These are phyloP conservation scores for Ceuthmochares aereus DNA, from an alignment of 2,113 vertebrate species.

Conservation along the genomic window DNA sequence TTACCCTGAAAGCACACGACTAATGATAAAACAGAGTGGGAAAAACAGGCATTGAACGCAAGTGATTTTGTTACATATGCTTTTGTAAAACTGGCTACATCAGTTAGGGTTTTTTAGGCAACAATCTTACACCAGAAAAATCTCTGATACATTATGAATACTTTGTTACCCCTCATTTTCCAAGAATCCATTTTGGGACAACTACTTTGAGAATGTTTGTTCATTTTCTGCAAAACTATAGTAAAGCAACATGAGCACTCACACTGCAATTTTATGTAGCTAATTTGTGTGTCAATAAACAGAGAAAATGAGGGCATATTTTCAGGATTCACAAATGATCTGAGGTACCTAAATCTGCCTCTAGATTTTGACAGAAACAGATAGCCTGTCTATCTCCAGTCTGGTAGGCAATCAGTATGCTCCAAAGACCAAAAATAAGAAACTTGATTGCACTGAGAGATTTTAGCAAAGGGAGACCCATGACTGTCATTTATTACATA, in stretches of 20 bases:
- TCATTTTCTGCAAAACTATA: background rate
- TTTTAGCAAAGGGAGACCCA: background rate
- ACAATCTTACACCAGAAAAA: background rate
- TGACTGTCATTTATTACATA: background rate
- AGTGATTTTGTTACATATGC: background rate
- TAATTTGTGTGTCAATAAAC: background rate
- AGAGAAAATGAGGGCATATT: background rate
- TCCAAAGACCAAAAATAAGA: background rate
- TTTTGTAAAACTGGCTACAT: background rate
- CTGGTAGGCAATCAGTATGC: background rate
- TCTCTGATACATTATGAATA: background rate
- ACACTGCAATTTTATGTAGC: background rate
- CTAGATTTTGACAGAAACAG: background rate
- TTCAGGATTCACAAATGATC: background rate
- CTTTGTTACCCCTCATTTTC: background rate
- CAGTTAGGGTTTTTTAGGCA: background rate
- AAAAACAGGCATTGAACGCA: background rate
- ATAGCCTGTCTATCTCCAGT: background rate
- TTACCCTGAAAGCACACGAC: background rate
- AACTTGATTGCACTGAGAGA: rapidly evolving
- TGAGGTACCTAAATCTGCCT: background rate
- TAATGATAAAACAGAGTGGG: background rate
- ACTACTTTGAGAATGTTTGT: background rate
- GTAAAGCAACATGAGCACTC: background rate
- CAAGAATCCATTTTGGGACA: background rate